phyloP scores from a whole-genome alignment of 2,113 vertebrate species.

The Apteryx owenii region DNA sequence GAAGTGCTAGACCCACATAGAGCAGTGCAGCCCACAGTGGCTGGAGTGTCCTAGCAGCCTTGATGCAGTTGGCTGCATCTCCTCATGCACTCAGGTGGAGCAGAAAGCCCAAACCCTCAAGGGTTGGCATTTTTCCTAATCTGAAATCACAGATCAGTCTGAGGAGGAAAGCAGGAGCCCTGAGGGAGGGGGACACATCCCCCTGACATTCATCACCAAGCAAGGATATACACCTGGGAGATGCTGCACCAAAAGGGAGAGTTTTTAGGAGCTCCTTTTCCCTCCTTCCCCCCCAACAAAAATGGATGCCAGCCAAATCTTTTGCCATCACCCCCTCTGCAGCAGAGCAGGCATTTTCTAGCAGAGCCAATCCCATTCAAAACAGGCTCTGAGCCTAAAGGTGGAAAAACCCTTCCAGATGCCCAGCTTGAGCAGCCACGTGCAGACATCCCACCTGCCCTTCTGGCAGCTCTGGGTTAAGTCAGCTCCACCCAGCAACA shows the following conservation, averaged over 20 bases:
- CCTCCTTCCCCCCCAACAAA: not conserved
- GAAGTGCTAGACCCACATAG: not conserved
- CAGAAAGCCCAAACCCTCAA: not conserved
- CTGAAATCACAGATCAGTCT: not conserved
- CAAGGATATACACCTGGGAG: fast-evolving
- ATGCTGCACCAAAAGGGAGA: not conserved
- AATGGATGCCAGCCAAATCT: not conserved
- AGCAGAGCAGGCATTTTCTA: not conserved
- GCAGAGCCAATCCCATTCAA: not conserved
- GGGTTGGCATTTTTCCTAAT: not conserved
- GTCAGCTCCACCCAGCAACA: too few relatives aligned
- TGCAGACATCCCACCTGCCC: not conserved
- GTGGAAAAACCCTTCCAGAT: not conserved
- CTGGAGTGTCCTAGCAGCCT: not conserved
- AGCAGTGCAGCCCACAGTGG: not conserved
- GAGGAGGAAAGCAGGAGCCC: not conserved
- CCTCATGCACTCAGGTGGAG: not conserved
- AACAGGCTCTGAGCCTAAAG: too few relatives aligned
- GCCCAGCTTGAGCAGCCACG: fast-evolving
- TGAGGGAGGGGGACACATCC: not conserved
- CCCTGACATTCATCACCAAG: not conserved
- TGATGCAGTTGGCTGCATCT: not conserved
- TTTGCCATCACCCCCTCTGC: not conserved
- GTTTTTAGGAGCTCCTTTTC: not conserved
- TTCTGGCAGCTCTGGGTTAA: too few relatives aligned